Evolutionary conservation across 2,797 vertebrate species (phyloP).

Genomic region (Pachyuromys duprasi): DNA sequence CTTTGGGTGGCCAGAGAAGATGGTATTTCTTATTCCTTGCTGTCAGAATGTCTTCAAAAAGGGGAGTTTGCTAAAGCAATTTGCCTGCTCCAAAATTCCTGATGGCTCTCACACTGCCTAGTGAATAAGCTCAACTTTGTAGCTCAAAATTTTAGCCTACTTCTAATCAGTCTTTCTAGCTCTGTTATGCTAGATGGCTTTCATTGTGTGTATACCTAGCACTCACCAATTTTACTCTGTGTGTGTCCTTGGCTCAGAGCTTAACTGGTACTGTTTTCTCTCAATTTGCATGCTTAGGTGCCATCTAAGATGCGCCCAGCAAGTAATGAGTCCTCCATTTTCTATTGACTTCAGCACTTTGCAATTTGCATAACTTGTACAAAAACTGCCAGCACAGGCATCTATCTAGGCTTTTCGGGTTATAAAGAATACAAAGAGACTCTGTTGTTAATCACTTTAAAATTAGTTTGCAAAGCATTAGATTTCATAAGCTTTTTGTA

Average conservation of each 20-base stretch:
- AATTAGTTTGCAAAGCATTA: not conserved
- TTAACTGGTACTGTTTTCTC: not conserved
- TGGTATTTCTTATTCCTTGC: not conserved
- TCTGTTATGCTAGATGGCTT: not conserved
- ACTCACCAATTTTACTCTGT: not conserved
- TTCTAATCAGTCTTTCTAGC: not conserved
- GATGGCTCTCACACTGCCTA: not conserved
- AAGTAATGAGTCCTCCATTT: conserved; percentile 40
- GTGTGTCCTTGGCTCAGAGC: not conserved
- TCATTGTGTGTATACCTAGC: too few species aligned
- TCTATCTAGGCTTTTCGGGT: not conserved
- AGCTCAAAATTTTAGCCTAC: conserved; percentile 4
- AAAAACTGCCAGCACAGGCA: not conserved
- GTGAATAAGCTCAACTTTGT: not conserved
- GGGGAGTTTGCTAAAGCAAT: conserved; percentile 7
- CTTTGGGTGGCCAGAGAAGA: not conserved
- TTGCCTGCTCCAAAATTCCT: conserved; percentile 37
- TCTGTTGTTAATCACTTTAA: conserved; percentile 10
- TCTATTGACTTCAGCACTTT: not conserved
- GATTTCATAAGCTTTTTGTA: not conserved
- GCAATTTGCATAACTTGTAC: conserved; percentile 24
- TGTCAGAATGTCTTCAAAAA: conserved; percentile 23
- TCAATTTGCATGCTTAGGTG: not conserved
- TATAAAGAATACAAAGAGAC: conserved; percentile 5
- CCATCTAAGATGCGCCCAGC: not conserved